A percentile compares a stretch with the other conserved stretches of the same genome.
These are phyloP conservation scores for Melolontha melolontha DNA, from an alignment of 2,888 invertebrate species.

Conservation along the genomic window DNA sequence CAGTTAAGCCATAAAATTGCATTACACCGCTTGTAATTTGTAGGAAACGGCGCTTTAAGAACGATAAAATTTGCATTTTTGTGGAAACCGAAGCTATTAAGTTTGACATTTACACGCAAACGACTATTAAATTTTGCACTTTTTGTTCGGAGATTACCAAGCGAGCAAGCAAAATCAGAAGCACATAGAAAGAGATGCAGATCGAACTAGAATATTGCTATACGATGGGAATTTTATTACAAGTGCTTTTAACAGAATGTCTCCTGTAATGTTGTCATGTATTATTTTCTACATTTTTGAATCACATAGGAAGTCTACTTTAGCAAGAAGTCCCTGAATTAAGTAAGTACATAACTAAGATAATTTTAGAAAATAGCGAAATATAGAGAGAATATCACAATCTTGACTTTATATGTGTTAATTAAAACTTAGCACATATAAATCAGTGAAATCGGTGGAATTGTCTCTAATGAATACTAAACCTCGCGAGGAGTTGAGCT, in stretches of 20 bases:
- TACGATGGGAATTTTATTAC: conserved; percentile 22
- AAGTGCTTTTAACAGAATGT: conserved; percentile 20
- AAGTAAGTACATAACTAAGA: too few relatives aligned
- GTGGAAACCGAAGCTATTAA: conserved; percentile 35
- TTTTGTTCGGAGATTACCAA: conserved; percentile 15
- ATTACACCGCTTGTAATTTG: conserved; percentile 29
- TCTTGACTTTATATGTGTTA: too few relatives aligned
- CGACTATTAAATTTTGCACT: conserved; percentile 29
- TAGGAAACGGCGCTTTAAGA: conserved; percentile 28
- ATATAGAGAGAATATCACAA: too few relatives aligned
- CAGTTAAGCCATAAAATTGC: conserved; percentile 29
- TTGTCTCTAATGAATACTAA: too few relatives aligned
- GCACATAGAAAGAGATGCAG: background rate
- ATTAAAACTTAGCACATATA: too few relatives aligned
- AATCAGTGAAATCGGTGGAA: too few relatives aligned
- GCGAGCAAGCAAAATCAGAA: background rate
- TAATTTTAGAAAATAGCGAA: too few relatives aligned
- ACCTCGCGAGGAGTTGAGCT: too few relatives aligned
- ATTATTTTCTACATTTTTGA: background rate
- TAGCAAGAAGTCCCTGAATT: too few relatives aligned
- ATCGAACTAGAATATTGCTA: background rate
- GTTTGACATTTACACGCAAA: conserved; percentile 34
- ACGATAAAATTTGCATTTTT: conserved; percentile 37
- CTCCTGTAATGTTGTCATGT: background rate
- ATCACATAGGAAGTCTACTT: too few relatives aligned